Evolutionary conservation across 1,140 invertebrate genomes (phyloP).

Genomic region (Orius laevigatus): DNA sequence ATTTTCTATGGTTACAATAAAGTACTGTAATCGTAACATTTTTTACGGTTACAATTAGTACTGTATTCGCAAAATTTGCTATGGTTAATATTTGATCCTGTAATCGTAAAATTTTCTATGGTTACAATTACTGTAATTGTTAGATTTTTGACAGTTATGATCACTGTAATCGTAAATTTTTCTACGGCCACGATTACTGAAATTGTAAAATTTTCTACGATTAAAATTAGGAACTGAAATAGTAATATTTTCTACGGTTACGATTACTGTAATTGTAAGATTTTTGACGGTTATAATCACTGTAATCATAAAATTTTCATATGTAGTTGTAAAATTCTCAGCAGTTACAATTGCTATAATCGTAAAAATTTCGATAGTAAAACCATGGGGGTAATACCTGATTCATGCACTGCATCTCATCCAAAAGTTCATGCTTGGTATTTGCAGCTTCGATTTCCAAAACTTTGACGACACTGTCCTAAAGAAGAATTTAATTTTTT

Average conservation of each 20-base stretch:
- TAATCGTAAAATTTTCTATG: too few relatives aligned
- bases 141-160: too few relatives aligned
- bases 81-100: too few relatives aligned
- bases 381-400: conserved; percentile 8
- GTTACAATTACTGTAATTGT: too few relatives aligned
- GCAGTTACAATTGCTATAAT: neutral
- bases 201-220: too few relatives aligned
- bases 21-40: too few relatives aligned
- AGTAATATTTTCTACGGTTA: neutral
- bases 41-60: too few relatives aligned
- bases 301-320: neutral
- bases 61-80: too few relatives aligned
- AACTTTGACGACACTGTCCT: conserved; percentile 7
- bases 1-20: too few relatives aligned
- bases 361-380: neutral
- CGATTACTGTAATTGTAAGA: neutral
- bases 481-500: neutral
- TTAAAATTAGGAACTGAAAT: too few relatives aligned
- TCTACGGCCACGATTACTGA: too few relatives aligned
- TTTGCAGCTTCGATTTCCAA: conserved; percentile 5
- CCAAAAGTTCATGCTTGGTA: conserved; percentile 10
- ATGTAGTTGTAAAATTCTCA: neutral
- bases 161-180: too few relatives aligned
- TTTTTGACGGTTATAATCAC: neutral
- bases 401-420: conserved; percentile 16